A percentile compares a stretch with the other conserved stretches of the same genome.
Conservation (phyloP, 2,797 vertebrate species). For the Antrozous pallidus region DNA sequence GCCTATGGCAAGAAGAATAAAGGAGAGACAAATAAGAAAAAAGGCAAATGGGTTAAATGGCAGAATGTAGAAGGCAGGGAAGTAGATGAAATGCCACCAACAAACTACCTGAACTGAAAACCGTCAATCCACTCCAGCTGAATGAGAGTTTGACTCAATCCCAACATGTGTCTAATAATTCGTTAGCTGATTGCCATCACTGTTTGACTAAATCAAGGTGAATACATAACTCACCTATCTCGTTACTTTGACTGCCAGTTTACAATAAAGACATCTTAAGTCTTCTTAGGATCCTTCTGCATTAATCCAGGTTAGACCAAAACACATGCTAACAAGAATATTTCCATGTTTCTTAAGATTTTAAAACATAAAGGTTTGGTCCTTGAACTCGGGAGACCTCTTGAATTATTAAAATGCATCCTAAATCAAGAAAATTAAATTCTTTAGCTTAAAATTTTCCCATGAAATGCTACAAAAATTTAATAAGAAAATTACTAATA, state of each 20-base stretch:
- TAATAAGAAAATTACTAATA: conserved; percentile 46
- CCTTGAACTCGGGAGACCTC: conserved; percentile 56
- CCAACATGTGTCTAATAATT: conserved; percentile 27
- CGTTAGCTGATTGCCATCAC: background rate
- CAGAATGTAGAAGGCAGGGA: conserved; percentile 13
- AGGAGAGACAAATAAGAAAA: conserved; percentile 31
- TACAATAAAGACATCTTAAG: conserved; percentile 33
- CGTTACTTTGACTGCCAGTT: conserved; percentile 25
- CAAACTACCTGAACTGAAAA: conserved; percentile 40
- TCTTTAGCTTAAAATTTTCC: conserved; percentile 38
- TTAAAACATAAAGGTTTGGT: conserved; percentile 52
- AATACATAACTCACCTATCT: conserved; percentile 1
- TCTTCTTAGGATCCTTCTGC: conserved; percentile 43
- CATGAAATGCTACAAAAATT: conserved; percentile 54
- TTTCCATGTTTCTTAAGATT: conserved; percentile 51
- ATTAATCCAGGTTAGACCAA: conserved; percentile 48
- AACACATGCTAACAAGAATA: conserved; percentile 54
- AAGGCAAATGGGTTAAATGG: conserved; percentile 21
- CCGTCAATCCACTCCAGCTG: conserved; percentile 27
- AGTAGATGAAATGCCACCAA: conserved; percentile 48
- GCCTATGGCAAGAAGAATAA: conserved; percentile 33
- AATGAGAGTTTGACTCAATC: background rate
- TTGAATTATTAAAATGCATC: conserved; percentile 52
- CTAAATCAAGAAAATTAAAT: conserved; percentile 61
- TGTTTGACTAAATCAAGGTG: conserved; percentile 43